A percentile compares a stretch with the other conserved stretches of the same genome.
phyloP scores from a whole-genome alignment of 2,113 vertebrate species.

The Triplophysa dalaica region DNA sequence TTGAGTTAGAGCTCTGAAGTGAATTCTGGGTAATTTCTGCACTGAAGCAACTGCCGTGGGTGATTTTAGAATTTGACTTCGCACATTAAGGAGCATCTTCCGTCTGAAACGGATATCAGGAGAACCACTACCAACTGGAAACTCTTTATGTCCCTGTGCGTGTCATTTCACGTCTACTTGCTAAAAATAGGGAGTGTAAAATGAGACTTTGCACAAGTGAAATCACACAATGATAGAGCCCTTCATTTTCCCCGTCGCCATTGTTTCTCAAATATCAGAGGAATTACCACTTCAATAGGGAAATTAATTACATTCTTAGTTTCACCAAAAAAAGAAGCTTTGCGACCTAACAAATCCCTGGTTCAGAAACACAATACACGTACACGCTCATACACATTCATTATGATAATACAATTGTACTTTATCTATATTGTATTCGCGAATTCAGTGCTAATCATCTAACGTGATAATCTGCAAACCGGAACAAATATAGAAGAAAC shows the following conservation, averaged over 20 bases:
- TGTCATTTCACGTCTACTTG: background rate
- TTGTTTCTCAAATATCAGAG: conserved; percentile 39
- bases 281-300: conserved; percentile 29
- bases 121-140: background rate
- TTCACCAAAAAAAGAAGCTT: conserved; percentile 21
- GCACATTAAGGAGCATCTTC: conserved; percentile 23
- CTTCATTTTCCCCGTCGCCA: conserved; percentile 19
- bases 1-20: conserved; percentile 14
- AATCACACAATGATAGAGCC: conserved; percentile 11
- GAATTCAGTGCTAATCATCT: conserved; percentile 39
- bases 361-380: conserved; percentile 12
- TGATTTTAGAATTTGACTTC: conserved; percentile 28
- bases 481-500: conserved; percentile 31
- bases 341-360: conserved; percentile 24
- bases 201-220: conserved; percentile 21
- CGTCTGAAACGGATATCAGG: conserved; percentile 16
- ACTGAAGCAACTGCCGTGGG: background rate
- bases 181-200: conserved; percentile 7
- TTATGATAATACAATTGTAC: conserved; percentile 41
- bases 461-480: conserved; percentile 40
- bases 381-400: conserved; percentile 15
- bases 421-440: conserved; percentile 39
- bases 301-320: conserved; percentile 35
- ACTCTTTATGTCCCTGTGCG: background rate
- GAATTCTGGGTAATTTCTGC: conserved; percentile 19